Evolutionary conservation across 64 coral and sea anemone genomes (phyloP).

Genomic region (Montipora efflorescens): DNA sequence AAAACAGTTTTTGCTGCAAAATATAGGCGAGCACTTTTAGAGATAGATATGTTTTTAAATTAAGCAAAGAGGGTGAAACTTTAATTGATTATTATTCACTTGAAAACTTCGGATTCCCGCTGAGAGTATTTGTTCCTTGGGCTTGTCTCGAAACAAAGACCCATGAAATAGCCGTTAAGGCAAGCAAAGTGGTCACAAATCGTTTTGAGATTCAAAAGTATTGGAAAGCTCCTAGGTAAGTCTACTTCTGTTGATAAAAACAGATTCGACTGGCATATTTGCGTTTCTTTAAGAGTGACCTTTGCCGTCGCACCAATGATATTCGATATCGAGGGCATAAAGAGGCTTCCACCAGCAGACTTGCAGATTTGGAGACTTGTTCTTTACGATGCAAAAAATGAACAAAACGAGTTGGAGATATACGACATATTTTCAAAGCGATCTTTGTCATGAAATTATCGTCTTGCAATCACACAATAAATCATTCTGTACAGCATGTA

Average conservation of each 20-base stretch:
- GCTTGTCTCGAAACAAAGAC: neutral
- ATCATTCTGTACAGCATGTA: neutral
- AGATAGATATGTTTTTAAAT: neutral
- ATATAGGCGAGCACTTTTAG: neutral
- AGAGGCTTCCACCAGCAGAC: neutral
- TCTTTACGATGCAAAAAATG: neutral
- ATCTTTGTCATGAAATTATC: neutral
- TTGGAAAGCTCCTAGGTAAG: neutral
- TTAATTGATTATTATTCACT: constrained; percentile 37
- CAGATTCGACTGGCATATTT: neutral
- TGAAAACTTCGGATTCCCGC: neutral
- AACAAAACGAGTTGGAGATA: neutral
- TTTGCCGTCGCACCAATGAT: neutral
- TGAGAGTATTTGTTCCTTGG: neutral
- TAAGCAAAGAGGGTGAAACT: neutral
- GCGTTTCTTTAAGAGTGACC: neutral
- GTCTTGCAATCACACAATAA: neutral
- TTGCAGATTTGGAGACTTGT: too few species aligned
- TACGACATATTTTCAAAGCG: neutral
- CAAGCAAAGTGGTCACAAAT: neutral
- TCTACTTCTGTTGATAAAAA: neutral
- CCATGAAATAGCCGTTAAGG: neutral
- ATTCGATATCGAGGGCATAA: neutral
- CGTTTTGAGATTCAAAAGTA: neutral
- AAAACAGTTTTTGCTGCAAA: neutral